phyloP scores from a whole-genome alignment of 1,140 invertebrate genomes.

The Tetranychus cinnabarinus region DNA sequence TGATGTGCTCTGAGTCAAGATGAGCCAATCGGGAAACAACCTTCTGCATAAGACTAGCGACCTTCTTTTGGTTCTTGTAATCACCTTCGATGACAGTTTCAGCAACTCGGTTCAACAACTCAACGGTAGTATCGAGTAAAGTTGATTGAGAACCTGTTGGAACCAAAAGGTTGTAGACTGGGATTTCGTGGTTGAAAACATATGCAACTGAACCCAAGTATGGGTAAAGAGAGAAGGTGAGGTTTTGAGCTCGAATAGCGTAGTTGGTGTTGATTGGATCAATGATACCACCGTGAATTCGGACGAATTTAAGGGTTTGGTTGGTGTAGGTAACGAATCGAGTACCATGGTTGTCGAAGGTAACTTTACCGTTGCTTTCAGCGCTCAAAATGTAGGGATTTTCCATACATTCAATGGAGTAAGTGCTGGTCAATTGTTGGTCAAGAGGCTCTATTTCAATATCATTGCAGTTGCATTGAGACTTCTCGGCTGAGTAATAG shows the following conservation, averaged over 20 bases:
- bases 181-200: background rate
- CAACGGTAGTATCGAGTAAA: too few relatives aligned
- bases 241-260: background rate
- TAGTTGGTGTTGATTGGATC: background rate
- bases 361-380: background rate
- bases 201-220: background rate
- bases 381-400: background rate
- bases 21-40: background rate
- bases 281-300: background rate
- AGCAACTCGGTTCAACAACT: background rate
- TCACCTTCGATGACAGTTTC: background rate
- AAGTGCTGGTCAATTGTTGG: background rate
- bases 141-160: too few relatives aligned
- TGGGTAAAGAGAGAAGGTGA: background rate
- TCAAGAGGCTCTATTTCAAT: background rate
- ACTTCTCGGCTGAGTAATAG: background rate
- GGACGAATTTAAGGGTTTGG: background rate
- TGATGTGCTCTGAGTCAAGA: background rate
- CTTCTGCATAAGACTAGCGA: background rate
- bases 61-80: background rate
- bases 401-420: background rate
- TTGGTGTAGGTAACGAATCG: background rate
- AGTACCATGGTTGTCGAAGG: background rate
- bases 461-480: background rate
- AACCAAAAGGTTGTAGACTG: background rate